A percentile compares a stretch with the other conserved stretches of the same genome.
phyloP scores from a whole-genome alignment of 2,113 vertebrate genomes.

The Saccopteryx leptura region DNA sequence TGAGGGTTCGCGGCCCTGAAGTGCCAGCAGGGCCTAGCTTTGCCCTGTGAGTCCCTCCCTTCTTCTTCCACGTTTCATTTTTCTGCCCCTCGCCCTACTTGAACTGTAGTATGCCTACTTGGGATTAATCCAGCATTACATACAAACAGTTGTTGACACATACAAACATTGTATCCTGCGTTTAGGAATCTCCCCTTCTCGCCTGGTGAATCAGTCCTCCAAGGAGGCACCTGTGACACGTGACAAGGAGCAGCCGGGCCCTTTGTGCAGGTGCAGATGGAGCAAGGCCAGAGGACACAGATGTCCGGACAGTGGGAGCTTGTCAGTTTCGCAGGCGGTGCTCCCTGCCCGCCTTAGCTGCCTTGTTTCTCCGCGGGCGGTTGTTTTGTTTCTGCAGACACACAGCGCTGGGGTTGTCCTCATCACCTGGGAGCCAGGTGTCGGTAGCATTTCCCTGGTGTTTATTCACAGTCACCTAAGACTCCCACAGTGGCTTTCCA shows the following conservation, averaged over 20 bases:
- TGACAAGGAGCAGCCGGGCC: background rate
- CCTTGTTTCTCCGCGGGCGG: constrained; percentile 37
- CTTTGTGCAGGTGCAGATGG: background rate
- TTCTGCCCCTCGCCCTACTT: background rate
- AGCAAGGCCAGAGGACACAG: background rate
- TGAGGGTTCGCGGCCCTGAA: background rate
- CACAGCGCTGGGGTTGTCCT: background rate
- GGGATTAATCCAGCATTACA: background rate
- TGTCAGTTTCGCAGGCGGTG: background rate
- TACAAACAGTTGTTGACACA: background rate
- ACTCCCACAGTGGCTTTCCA: background rate
- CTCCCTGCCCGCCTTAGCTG: background rate
- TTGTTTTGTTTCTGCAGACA: constrained; percentile 9
- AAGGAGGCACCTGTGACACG: background rate
- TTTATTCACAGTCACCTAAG: background rate
- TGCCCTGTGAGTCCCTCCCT: background rate
- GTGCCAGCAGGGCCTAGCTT: background rate
- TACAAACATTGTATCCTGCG: background rate
- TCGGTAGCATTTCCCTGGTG: background rate
- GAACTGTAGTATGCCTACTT: background rate
- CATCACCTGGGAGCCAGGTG: constrained; percentile 33
- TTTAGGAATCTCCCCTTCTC: background rate
- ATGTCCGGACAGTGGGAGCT: background rate
- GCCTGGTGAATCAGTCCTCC: background rate
- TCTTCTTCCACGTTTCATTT: background rate